Evolutionary conservation across 2,113 vertebrate species (phyloP).

Genomic region (Xenotilapia flavipinnis): DNA sequence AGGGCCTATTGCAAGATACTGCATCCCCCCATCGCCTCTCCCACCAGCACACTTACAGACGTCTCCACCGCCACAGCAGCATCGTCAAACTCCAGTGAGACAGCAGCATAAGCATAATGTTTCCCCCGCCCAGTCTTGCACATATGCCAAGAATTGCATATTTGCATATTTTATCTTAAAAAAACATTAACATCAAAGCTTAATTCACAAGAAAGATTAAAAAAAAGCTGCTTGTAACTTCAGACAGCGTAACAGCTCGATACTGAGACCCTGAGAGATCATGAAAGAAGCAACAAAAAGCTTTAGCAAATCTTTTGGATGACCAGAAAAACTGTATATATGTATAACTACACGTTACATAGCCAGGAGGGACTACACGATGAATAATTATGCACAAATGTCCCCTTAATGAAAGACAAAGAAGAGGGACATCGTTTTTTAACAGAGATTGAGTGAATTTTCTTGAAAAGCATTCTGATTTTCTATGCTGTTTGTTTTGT

Average conservation of each 20-base stretch:
- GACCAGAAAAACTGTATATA: background rate
- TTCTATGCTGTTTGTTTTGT: background rate
- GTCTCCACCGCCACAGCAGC: background rate
- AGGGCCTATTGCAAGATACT: rapidly evolving
- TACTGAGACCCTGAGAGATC: background rate
- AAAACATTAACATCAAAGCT: background rate
- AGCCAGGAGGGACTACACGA: background rate
- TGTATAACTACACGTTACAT: background rate
- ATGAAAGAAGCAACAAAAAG: background rate
- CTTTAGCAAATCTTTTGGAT: background rate
- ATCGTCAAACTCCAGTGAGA: background rate
- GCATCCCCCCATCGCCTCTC: background rate
- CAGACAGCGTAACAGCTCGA: background rate
- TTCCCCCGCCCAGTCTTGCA: background rate
- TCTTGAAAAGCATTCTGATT: background rate
- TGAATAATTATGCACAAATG: background rate
- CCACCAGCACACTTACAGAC: background rate
- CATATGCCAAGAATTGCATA: background rate
- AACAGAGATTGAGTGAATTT: background rate
- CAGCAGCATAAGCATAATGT: background rate
- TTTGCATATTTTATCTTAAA: background rate
- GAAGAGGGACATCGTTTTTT: background rate
- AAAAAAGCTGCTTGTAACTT: background rate
- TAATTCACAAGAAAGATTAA: background rate
- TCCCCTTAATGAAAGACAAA: background rate